Evolutionary conservation across 2,888 invertebrate species (phyloP).

Genomic region (Cyclophora punctaria): DNA sequence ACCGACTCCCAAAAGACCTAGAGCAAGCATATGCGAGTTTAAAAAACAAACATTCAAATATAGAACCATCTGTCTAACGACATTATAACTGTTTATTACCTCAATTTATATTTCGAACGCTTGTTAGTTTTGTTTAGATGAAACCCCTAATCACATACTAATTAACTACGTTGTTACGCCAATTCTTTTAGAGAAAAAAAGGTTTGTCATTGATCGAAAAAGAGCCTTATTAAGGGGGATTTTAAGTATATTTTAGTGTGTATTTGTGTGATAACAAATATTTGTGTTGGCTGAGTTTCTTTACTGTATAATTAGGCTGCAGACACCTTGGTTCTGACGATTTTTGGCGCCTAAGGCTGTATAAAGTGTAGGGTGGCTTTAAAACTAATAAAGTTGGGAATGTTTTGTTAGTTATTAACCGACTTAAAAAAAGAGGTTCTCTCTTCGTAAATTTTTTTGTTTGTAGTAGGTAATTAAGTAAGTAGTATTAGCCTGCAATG

Average conservation of each 20-base stretch:
- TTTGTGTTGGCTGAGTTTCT: constrained; percentile 58
- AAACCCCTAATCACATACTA: constrained; percentile 70
- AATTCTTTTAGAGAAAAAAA: constrained; percentile 34
- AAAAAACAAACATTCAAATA: constrained; percentile 54
- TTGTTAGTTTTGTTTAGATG: constrained; percentile 60
- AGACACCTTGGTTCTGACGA: constrained; percentile 65
- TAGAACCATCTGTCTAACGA: constrained; percentile 60
- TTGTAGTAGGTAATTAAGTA: too few species aligned
- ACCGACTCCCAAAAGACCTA: too few species aligned
- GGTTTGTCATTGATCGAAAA: constrained; percentile 11
- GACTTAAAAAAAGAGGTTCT: background rate
- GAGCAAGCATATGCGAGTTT: constrained; percentile 37
- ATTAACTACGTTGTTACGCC: constrained; percentile 72
- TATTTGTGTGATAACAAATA: constrained; percentile 39
- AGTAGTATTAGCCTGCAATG: too few species aligned
- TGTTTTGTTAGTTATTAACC: background rate
- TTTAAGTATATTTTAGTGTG: constrained; percentile 10
- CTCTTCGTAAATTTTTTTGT: too few species aligned
- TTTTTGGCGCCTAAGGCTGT: constrained; percentile 59
- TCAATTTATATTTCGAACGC: constrained; percentile 58
- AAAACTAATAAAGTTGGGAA: constrained; percentile 13
- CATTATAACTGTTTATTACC: constrained; percentile 68
- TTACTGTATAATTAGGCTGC: constrained; percentile 62
- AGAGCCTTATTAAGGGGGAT: constrained; percentile 21
- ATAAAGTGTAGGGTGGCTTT: constrained; percentile 29